Base-by-base conservation (phyloP, 2,113 vertebrate genomes). In the Meleagris gallopavo region DNA sequence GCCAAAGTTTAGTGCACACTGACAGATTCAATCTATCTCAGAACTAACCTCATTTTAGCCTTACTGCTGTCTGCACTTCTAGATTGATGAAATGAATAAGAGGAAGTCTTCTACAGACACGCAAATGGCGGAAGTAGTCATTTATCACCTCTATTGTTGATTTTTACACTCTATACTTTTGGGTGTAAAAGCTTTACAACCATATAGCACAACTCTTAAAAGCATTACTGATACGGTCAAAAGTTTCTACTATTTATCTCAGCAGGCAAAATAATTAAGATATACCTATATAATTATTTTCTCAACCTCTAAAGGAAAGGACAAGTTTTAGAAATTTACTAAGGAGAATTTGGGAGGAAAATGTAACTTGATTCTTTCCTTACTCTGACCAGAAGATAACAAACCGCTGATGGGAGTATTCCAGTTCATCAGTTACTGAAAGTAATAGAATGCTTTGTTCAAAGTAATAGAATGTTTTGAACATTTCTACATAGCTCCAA, bases 1-100 rank as follows among this genome's bases (percentile, higher is more conserved):
- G 94, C 96, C 96, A 96, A 96, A 78, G 67, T 86, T 85, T 81
- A 90, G 77, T 83, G 58, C 64, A 62, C 77, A 55, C 74, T 92
- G 92, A 94, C 94, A 95, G 94, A 87, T 84, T 87, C 77, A 94
- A 94, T 95, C 83, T 76, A 74, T 95, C 95, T 96, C 95, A 94
- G 79, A 93, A 83, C 24, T 70, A 97, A 94, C 78, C 92, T 95
- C 88, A 41, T 94, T 91, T 95, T 96, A 71, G 85, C 90, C 88
- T 78, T 85, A 69, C 62, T 86, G 76, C 78, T 95, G 58, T 91
- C 90, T 95, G 54, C 85, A 76, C 40, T n/a, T 52, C 36, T 81
- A 82, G 46, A 90, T 30, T 76, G 72, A 85, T 88, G 50, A 94
- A 88, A 93, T 78, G 30, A 69, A 80, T 77, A 46, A 20, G 24